phyloP scores from a whole-genome alignment of 2,888 invertebrate genomes.

The Ormia ochracea region DNA sequence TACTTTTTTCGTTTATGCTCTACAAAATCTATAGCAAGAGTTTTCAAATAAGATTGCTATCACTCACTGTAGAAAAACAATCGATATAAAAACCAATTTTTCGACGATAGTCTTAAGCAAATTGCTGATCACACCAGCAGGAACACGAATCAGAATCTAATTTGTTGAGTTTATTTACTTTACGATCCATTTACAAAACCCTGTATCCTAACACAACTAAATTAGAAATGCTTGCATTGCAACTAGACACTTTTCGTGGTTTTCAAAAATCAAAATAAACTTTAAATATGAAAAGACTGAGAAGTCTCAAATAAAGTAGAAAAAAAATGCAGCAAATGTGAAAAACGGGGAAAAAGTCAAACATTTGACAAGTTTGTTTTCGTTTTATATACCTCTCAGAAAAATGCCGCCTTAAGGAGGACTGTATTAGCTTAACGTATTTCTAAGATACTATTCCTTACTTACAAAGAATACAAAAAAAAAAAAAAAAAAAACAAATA shows the following conservation, averaged over 20 bases:
- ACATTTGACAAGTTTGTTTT: constrained; percentile 35
- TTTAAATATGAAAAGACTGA: neutral
- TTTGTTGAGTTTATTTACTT: neutral
- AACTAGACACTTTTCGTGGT: neutral
- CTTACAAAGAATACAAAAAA: neutral
- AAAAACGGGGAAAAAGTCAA: constrained; percentile 24
- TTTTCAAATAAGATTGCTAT: too few relatives aligned
- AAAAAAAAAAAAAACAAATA: neutral
- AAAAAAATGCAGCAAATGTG: constrained; percentile 10
- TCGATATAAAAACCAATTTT: too few relatives aligned
- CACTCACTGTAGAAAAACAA: too few relatives aligned
- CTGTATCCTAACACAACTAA: constrained; percentile 59
- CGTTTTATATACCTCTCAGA: constrained; percentile 17
- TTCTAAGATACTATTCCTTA: constrained; percentile 45
- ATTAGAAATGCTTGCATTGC: constrained; percentile 49
- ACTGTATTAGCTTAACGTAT: constrained; percentile 28
- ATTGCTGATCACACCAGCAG: too few relatives aligned
- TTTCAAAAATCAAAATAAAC: constrained; percentile 2
- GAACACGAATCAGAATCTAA: too few relatives aligned
- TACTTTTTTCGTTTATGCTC: too few relatives aligned
- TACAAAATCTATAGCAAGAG: too few relatives aligned
- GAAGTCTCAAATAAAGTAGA: constrained; percentile 31
- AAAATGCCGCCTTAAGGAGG: constrained; percentile 58
- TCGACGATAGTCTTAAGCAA: too few relatives aligned
- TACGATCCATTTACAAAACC: constrained; percentile 36